Evolutionary conservation across 2,797 vertebrate genomes (phyloP).

Genomic region (Spinibarbus caldwelli): DNA sequence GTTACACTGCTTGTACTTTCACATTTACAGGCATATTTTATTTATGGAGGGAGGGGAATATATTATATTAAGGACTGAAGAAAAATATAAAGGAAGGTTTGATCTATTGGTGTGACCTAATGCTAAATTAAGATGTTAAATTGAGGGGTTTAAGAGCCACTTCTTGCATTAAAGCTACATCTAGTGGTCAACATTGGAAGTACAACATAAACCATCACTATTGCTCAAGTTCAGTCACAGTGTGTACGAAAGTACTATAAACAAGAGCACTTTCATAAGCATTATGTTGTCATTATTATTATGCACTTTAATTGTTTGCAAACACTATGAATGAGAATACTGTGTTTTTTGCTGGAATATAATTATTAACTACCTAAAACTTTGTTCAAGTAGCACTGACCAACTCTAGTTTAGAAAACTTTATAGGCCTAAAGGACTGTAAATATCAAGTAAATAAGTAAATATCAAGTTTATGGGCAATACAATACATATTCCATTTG

Average conservation of each 20-base stretch:
- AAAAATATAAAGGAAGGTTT: background rate
- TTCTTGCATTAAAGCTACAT: constrained; percentile 63
- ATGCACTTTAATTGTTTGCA: background rate
- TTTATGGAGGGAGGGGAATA: background rate
- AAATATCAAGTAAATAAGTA: too few species aligned
- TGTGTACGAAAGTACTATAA: background rate
- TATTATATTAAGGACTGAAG: background rate
- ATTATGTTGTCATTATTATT: background rate
- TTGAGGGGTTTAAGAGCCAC: constrained; percentile 20
- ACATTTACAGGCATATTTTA: background rate
- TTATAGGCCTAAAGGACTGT: background rate
- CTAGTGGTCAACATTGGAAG: constrained; percentile 61
- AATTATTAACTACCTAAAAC: background rate
- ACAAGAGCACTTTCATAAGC: background rate
- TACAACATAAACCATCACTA: constrained; percentile 15
- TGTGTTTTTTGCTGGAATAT: background rate
- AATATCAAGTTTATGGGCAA: background rate
- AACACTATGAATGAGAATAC: background rate
- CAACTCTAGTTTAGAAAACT: background rate
- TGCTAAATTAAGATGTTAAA: background rate
- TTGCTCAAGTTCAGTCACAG: background rate
- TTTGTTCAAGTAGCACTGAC: background rate
- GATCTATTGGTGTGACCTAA: background rate
- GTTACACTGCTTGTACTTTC: background rate
- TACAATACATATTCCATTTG: background rate